Evolutionary conservation across 2,113 vertebrate genomes (phyloP).

Genomic region (Pteropus alecto): DNA sequence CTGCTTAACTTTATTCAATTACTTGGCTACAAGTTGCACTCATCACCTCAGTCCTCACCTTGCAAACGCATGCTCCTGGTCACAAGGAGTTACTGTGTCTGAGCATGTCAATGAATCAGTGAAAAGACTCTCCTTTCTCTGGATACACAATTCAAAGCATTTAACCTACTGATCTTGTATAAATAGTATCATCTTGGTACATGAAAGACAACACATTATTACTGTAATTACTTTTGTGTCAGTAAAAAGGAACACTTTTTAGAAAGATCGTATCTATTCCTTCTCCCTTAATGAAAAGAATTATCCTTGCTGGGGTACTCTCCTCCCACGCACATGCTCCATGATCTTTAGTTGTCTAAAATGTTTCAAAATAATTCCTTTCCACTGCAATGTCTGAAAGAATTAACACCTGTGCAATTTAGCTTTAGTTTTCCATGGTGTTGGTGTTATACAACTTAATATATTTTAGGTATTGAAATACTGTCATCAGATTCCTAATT

Average conservation of each 20-base stretch:
- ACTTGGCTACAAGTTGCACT: background rate
- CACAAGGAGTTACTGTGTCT: background rate
- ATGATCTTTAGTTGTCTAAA: background rate
- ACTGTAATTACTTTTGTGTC: constrained; percentile 19
- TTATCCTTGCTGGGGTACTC: background rate
- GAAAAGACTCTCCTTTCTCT: background rate
- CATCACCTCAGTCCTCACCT: background rate
- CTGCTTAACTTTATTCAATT: constrained; percentile 19
- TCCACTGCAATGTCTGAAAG: background rate
- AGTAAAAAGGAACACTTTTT: background rate
- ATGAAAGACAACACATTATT: background rate
- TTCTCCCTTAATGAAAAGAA: constrained; percentile 14
- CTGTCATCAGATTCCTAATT: background rate
- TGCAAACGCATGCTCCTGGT: background rate
- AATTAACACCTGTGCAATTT: background rate
- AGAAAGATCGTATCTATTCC: background rate
- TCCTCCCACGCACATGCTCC: background rate
- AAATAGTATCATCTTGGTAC: background rate
- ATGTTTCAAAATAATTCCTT: constrained; percentile 7
- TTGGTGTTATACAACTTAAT: background rate
- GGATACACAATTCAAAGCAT: constrained; percentile 17
- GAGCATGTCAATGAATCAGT: background rate
- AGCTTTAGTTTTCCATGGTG: background rate
- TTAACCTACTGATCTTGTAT: constrained; percentile 3
- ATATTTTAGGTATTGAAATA: constrained; percentile 17